Base-by-base conservation (phyloP, 2,888 invertebrate species). In the Callyntrura guangdongensis region DNA sequence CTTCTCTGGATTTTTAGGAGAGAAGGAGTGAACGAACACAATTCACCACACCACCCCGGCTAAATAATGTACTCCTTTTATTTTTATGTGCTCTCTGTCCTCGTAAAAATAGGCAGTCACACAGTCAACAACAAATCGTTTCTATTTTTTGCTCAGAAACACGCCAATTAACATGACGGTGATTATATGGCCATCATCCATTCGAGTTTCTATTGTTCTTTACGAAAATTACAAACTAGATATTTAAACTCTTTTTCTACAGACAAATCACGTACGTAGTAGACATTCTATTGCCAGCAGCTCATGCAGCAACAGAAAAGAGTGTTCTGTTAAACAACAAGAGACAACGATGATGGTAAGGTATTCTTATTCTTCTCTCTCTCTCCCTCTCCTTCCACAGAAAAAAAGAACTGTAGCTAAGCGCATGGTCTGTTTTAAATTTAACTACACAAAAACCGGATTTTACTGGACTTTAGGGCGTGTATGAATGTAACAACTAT, bases 401-500 rank as follows among this genome's bases (percentile, higher is more conserved):
- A n/a, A 17, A 59, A 14, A 6, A 9, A 5, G 25, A 6, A 6
- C 67, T 27, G 2, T 36, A 36, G 36, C 36, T 36, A 4, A 36
- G 36, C 36, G 36, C 36, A 36, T 36, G 36, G 36, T 36, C 36
- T 36, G 36, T 36, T 72, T 72, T 69, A 36, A 69, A 69, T 36
- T 72, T 72, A 17, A 72, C n/a, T 47, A 47, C 20, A n/a, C 20
- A 36, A 14, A 72, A 72, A 72, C 72, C 47, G 47, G 72, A 72
- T 72, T 72, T 47, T 72, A 72, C 72, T 72, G 72, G 72, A 72
- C 72, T 72, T 20, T 47, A 3, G 72, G 72, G 72, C 47, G 72
- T 72, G 36, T 27, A 17, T 1, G 69, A 17, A 1, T 25, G 36
- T n/a, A 36, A 8, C n/a, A 69, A 72, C 47, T 17, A 72, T 20